A percentile compares a stretch with the other conserved stretches of the same genome.
These are phyloP conservation scores for Drosophila ananassae DNA, from an alignment of 1,140 invertebrate species.

Conservation along the genomic window DNA sequence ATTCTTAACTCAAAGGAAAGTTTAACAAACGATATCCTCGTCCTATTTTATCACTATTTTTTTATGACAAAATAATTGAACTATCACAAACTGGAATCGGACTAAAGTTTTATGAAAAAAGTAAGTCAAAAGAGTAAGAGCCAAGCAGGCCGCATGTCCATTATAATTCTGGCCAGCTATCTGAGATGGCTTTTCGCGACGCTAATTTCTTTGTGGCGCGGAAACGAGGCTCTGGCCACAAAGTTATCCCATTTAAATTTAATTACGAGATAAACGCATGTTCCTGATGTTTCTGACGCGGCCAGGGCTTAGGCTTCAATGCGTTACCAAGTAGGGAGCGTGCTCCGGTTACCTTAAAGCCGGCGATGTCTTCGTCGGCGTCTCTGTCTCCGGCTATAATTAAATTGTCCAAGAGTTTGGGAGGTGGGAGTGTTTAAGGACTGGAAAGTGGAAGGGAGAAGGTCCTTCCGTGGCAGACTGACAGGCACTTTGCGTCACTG, in stretches of 20 bases:
- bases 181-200: slow-evolving; percentile 27
- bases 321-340: slow-evolving; percentile 29
- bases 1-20: too few relatives aligned
- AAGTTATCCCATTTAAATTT: slow-evolving; percentile 64
- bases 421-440: slow-evolving; percentile 1
- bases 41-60: too few relatives aligned
- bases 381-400: slow-evolving; percentile 38
- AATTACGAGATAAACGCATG: slow-evolving; percentile 63
- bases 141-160: slow-evolving; percentile 25
- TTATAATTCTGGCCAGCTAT: slow-evolving; percentile 31
- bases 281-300: slow-evolving; percentile 44
- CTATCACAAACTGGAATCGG: background rate
- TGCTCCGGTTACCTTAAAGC: slow-evolving; percentile 41
- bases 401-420: slow-evolving; percentile 48
- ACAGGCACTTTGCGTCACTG: slow-evolving; percentile 45
- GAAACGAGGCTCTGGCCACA: slow-evolving; percentile 27
- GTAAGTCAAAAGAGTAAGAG: slow-evolving; percentile 9
- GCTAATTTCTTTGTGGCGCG: slow-evolving; percentile 49
- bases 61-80: background rate
- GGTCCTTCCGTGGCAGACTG: slow-evolving; percentile 16
- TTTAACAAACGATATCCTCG: too few relatives aligned
- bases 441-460: background rate
- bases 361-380: background rate
- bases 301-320: slow-evolving; percentile 34
- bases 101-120: background rate